These are phyloP conservation scores for Caenorhabditis virilis DNA, from an alignment of 2,888 invertebrate species.

Conservation along the genomic window DNA sequence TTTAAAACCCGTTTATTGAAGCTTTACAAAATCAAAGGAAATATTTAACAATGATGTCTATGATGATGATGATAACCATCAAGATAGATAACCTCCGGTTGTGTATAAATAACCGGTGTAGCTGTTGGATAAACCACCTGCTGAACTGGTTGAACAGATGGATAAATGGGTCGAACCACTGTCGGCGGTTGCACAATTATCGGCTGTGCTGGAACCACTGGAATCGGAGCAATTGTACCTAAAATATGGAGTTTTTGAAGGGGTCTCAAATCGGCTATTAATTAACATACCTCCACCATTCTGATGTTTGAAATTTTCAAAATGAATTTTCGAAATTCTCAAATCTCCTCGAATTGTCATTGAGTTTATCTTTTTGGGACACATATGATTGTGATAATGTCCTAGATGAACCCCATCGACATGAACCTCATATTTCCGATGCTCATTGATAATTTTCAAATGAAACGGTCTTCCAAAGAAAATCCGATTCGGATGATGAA, in stretches of 20 bases:
- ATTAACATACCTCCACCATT: conserved; percentile 24
- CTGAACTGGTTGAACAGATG: conserved; percentile 12
- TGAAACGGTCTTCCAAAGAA: neutral
- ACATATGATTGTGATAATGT: conserved; percentile 27
- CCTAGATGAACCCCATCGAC: conserved; percentile 27
- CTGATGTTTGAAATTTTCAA: conserved; percentile 32
- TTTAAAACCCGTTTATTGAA: too few species aligned
- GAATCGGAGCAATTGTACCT: conserved; percentile 3
- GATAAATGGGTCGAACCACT: conserved; percentile 8
- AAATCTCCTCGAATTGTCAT: conserved; percentile 99
- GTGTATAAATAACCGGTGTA: conserved; percentile 26
- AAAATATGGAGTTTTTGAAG: too few species aligned
- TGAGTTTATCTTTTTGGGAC: conserved; percentile 83
- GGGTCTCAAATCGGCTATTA: neutral
- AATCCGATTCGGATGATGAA: neutral
- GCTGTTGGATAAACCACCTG: conserved; percentile 24
- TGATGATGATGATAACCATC: conserved; percentile 25
- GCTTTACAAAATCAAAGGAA: too few species aligned
- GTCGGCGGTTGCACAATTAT: too few species aligned
- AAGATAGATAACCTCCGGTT: conserved; percentile 29
- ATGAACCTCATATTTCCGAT: conserved; percentile 10
- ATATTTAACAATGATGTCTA: too few species aligned
- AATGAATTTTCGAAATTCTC: conserved; percentile 81
- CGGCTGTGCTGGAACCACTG: neutral
- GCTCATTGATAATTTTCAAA: neutral